Conservation (phyloP, 2,113 vertebrate genomes). For the Himantopus leucocephalus region DNA sequence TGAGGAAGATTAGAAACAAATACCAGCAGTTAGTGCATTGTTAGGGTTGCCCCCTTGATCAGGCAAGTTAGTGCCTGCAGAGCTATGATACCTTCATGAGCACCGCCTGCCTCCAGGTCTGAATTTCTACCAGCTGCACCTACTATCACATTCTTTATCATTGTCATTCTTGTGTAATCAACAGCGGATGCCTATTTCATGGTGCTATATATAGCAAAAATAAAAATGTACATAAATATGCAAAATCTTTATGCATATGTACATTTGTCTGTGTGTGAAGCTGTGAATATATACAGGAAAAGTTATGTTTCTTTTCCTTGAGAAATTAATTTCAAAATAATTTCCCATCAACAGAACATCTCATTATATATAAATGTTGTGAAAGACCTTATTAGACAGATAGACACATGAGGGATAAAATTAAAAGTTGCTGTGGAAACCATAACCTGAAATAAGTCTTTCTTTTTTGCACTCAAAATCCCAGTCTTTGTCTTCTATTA, state of each 20-base stretch:
- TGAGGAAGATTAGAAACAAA: background rate
- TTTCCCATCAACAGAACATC: background rate
- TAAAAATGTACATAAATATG: background rate
- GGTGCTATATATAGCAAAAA: background rate
- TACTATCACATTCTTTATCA: background rate
- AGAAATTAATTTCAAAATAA: constrained; percentile 39
- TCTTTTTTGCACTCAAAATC: background rate
- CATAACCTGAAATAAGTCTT: constrained; percentile 17
- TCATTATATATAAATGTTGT: constrained; percentile 30
- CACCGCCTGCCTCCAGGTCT: background rate
- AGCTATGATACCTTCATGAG: background rate
- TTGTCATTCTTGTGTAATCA: background rate
- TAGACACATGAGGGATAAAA: background rate
- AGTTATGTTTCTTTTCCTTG: background rate
- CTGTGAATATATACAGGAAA: background rate
- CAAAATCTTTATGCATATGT: background rate
- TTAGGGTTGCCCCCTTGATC: background rate
- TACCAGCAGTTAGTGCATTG: background rate
- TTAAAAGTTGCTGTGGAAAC: constrained; percentile 53
- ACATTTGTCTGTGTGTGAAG: background rate
- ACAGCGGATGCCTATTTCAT: background rate
- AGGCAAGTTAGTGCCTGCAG: background rate
- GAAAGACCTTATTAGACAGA: constrained; percentile 32
- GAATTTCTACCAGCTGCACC: background rate
- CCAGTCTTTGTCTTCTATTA: constrained; percentile 15